These are phyloP conservation scores for Volucella zonaria DNA, from an alignment of 2,888 invertebrate species.

Conservation along the genomic window DNA sequence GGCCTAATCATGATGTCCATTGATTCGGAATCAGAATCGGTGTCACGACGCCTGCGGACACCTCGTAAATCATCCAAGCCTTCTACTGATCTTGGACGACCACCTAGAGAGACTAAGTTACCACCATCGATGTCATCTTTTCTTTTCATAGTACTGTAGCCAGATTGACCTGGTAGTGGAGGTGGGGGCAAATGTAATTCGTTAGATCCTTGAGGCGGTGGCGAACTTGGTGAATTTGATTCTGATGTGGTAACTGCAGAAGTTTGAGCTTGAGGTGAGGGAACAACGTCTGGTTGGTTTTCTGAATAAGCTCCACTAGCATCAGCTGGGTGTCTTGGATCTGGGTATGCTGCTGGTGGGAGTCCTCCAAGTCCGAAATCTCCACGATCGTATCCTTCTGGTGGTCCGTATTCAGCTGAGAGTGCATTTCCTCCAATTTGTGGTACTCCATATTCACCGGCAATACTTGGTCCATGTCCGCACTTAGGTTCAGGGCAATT, in stretches of 20 bases:
- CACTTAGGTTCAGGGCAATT: conserved; percentile 97
- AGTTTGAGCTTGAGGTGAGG: conserved; percentile 91
- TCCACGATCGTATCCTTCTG: conserved; percentile 82
- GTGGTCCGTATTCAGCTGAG: conserved; percentile 87
- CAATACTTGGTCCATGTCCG: conserved; percentile 85
- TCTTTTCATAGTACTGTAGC: conserved; percentile 92
- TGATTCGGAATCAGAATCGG: conserved; percentile 84
- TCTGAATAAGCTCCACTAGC: conserved; percentile 92
- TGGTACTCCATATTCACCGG: conserved; percentile 86
- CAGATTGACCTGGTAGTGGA: conserved; percentile 91
- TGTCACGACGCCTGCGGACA: conserved; percentile 86
- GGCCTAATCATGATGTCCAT: conserved; percentile 86
- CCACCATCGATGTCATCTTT: conserved; percentile 86
- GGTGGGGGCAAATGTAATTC: conserved; percentile 92
- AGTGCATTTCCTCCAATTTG: conserved; percentile 84
- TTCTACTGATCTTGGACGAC: conserved; percentile 94
- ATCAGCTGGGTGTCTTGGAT: conserved; percentile 93
- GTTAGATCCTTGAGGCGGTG: conserved; percentile 84
- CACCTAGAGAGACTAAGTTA: conserved; percentile 90
- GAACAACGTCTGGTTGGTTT: conserved; percentile 90
- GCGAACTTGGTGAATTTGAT: conserved; percentile 83
- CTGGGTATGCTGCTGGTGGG: conserved; percentile 92
- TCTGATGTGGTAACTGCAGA: conserved; percentile 87
- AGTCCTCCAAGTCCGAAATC: conserved; percentile 90
- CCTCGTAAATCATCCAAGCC: conserved; percentile 91